phyloP scores from a whole-genome alignment of 2,113 vertebrate species.

The Brienomyrus brachyistius region DNA sequence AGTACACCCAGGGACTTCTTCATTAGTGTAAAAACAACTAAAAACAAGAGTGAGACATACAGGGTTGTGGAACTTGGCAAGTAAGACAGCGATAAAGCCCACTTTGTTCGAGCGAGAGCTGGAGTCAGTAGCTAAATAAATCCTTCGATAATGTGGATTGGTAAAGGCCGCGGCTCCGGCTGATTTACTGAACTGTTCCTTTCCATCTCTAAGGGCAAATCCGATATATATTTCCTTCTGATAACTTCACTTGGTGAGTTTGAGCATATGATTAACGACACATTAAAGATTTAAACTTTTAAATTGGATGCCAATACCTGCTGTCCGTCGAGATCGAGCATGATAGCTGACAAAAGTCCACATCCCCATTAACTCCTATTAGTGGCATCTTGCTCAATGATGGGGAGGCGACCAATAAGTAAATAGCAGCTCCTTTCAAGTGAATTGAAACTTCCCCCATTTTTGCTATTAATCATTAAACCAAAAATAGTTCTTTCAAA shows the following conservation, averaged over 20 bases:
- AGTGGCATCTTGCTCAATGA: not conserved
- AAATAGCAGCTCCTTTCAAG: not conserved
- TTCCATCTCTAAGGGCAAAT: conserved; percentile 1
- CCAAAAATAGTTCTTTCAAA: not conserved
- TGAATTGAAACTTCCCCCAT: not conserved
- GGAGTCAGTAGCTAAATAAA: not conserved
- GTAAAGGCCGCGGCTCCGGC: too few relatives aligned
- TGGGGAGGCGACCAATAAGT: not conserved
- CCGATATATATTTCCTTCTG: not conserved
- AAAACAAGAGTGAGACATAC: not conserved
- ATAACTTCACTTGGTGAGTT: not conserved
- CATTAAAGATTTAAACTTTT: conserved; percentile 46
- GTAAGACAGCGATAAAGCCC: not conserved
- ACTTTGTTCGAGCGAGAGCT: not conserved
- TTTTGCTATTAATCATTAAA: not conserved
- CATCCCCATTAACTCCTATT: not conserved
- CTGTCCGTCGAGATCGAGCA: too few relatives aligned
- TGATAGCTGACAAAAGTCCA: too few relatives aligned
- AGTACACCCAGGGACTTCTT: not conserved
- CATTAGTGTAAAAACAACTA: not conserved
- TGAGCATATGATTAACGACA: conserved; percentile 28
- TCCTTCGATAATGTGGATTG: not conserved
- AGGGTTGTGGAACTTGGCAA: not conserved
- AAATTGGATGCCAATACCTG: conserved; percentile 35
- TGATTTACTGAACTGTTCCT: conserved; percentile 21